Base-by-base conservation (phyloP, 1,140 invertebrate genomes). In the Leptonema lineaticorne region DNA sequence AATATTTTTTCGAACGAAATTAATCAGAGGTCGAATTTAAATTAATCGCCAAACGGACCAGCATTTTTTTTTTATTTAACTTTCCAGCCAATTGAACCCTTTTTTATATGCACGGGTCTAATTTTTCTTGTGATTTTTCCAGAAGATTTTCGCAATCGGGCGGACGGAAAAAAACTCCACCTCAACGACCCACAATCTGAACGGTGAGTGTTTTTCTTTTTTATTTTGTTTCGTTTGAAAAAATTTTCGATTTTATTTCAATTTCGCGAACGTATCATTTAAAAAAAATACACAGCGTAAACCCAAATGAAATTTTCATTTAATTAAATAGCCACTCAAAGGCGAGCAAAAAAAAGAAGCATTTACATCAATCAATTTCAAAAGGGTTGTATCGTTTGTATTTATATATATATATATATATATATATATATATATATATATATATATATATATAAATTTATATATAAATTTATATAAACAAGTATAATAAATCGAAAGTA, bases 11-110 rank as follows among this genome's bases (percentile, higher is more conserved):
- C 22, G 18, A 20, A 24, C 50, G 14, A 24, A 53, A 53, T 53
- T 53, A 53, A 53, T 53, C 50, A 53, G 50, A 24, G 50, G 22
- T 53, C 50, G 50, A 53, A 53, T 53, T 53, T 53, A 53, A 53
- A 53, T 53, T 53, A 53, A 53, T 53, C 37, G 37, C 37, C 37
- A 45, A 14, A 45, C 4, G 37, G 37, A 45, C 11, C 50, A 24
- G 20, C 24, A n/a, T 22, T 11, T 24, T 53, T 53, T 53, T 53
- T 53, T 22, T 50, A 50, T 45, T 4, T n/a, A 45, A 45, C 37
- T n/a, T n/a, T n/a, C 37, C 37, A 1, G 37, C 3, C 9, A 16
- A n/a, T n/a, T n/a, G 37, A 45, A n/a, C 50, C 22, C 24, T 20
- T 53, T 53, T 53, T 53, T 53, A 53, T 24, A 20, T 53, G 50